Base-by-base conservation (phyloP, 2,888 invertebrate species). In the Caenorhabditis zanzibari region DNA sequence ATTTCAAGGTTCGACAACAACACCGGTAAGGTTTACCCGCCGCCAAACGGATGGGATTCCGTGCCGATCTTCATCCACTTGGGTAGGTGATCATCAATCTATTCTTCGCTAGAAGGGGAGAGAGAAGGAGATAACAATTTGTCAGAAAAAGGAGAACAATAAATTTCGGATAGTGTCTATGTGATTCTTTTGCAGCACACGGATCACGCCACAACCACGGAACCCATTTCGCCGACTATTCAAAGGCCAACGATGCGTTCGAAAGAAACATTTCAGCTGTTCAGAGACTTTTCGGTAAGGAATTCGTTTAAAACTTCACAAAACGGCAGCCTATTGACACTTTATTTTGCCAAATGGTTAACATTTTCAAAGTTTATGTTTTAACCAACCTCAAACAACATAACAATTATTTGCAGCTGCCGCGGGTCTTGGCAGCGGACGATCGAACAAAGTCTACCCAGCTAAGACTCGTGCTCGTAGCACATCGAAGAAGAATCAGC, bases 231-330 rank as follows among this genome's bases (percentile, higher is more conserved):
- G 85, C 85, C 61, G 88, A 88, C 69, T 88, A 88, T 64, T 74
- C 84, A 28, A 86, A 88, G 75, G 88, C 88, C 52, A 84, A 81
- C 71, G 85, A 84, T 59, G 82, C 84, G 26, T 88, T 88, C 61
- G 88, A 88, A 35, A 85, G 68, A 64, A 88, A 88, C 75, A 80
- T 88, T 66, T 75, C 80, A 35, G 88, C 88, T 28, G 88, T 88
- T 12, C 86, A 88, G 52, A 86, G 84, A 71, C 85, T 88, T 44
- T 85, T 88, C 44, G 86, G 88, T 88, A 80, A 68, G 59, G 7
- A 24, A 0, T 24, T 6, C 4, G 32, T 32, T 6, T 32, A 6
- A 7, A 32, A 32, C 32, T 32, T 32, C 32, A n/a, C n/a, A n/a
- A n/a, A n/a, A n/a, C n/a, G n/a, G n/a, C n/a, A n/a, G n/a, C n/a